Evolutionary conservation across 2,113 vertebrate genomes (phyloP).

Genomic region (Dipodomys ordii): DNA sequence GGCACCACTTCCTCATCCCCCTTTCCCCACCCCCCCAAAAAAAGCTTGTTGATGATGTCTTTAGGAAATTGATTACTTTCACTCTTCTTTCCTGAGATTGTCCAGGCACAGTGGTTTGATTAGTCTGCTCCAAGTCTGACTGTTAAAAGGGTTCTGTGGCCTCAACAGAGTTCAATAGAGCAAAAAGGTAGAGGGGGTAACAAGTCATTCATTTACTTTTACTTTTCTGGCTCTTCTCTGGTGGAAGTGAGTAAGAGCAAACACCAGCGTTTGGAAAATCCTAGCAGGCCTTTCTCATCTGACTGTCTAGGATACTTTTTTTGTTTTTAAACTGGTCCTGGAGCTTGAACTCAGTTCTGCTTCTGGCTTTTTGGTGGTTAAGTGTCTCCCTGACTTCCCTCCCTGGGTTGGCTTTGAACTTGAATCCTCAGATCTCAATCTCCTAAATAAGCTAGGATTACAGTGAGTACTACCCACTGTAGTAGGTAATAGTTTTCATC

Average conservation of each 20-base stretch:
- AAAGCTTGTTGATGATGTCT: neutral
- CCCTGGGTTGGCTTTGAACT: too few species aligned
- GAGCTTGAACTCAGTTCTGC: too few species aligned
- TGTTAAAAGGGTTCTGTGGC: neutral
- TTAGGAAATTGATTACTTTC: neutral
- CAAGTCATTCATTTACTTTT: neutral
- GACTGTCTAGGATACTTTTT: neutral
- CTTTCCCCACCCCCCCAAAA: too few species aligned
- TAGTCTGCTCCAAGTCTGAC: neutral
- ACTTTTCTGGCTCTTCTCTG: neutral
- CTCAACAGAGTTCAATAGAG: neutral
- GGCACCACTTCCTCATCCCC: too few species aligned
- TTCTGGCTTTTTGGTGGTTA: too few species aligned
- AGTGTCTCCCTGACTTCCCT: too few species aligned
- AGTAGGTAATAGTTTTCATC: neutral
- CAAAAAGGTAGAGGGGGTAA: neutral
- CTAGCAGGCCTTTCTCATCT: neutral
- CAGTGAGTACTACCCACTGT: too few species aligned
- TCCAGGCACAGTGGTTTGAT: neutral
- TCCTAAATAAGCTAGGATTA: too few species aligned
- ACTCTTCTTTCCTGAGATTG: neutral
- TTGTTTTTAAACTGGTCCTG: too few species aligned
- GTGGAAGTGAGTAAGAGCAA: neutral
- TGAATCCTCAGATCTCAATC: too few species aligned
- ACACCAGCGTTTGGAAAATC: neutral